These are phyloP conservation scores for Zaprionus inermis DNA, from an alignment of 1,140 invertebrate species.

Conservation along the genomic window DNA sequence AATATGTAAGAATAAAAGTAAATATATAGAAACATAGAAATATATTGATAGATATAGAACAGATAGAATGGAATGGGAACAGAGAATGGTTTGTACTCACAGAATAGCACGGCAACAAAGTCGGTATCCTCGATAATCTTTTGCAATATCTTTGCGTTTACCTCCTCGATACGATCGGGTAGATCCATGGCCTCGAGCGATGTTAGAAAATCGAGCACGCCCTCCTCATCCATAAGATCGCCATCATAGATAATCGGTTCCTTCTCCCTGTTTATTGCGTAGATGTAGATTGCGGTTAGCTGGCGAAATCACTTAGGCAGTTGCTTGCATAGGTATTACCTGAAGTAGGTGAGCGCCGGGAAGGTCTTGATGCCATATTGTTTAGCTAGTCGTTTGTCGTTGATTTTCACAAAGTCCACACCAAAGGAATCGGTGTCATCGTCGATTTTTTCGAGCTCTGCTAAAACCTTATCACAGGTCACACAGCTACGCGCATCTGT, in stretches of 20 bases:
- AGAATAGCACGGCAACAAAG: conserved; percentile 96
- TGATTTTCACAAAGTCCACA: conserved; percentile 97
- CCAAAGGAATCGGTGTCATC: conserved; percentile 97
- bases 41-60: conserved; percentile 17
- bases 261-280: conserved; percentile 87
- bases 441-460: conserved; percentile 96
- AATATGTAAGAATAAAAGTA: conserved; percentile 41
- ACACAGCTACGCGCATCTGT: conserved; percentile 95
- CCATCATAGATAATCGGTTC: conserved; percentile 97
- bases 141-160: conserved; percentile 94
- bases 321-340: conserved; percentile 71
- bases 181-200: conserved; percentile 97
- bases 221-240: conserved; percentile 97
- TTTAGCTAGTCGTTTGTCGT: conserved; percentile 97
- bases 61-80: not conserved
- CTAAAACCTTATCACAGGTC: conserved; percentile 95
- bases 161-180: conserved; percentile 98
- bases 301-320: not conserved
- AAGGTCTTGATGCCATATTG: conserved; percentile 97
- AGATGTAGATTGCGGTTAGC: not conserved
- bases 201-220: conserved; percentile 95
- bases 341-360: conserved; percentile 96
- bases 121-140: conserved; percentile 97
- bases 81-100: conserved; percentile 88
- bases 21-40: conserved; percentile 35